phyloP scores from a whole-genome alignment of 2,113 vertebrate species.

The Paramormyrops kingsleyae region DNA sequence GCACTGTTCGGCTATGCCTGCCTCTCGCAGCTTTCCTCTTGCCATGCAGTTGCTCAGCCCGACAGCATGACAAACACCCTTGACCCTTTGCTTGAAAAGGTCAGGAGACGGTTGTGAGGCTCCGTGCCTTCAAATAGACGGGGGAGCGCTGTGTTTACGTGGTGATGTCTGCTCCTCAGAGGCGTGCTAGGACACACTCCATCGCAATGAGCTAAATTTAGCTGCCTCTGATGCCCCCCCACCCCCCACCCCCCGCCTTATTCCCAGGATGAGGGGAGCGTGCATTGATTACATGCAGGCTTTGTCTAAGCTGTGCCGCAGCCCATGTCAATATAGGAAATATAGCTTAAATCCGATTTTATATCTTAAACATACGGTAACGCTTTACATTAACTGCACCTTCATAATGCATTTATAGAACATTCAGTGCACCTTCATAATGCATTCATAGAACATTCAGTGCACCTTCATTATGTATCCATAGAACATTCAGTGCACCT shows the following conservation, averaged over 20 bases:
- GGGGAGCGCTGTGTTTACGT: not conserved
- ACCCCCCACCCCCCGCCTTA: not conserved
- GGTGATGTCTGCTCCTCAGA: not conserved
- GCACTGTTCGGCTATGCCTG: not conserved
- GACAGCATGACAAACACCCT: not conserved
- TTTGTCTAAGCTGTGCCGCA: not conserved
- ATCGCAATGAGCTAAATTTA: constrained; percentile 7
- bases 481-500: too few relatives aligned
- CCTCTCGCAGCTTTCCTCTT: not conserved
- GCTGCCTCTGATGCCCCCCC: not conserved
- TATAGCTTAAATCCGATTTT: not conserved
- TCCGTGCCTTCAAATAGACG: not conserved
- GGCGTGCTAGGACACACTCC: not conserved
- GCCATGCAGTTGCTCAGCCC: not conserved
- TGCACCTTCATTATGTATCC: not conserved
- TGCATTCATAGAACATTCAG: too few relatives aligned
- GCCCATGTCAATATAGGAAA: not conserved
- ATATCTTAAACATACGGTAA: not conserved
- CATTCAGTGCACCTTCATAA: too few relatives aligned
- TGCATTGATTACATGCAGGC: not conserved
- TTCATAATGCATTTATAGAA: too few relatives aligned
- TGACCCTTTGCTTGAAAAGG: not conserved
- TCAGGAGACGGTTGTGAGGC: not conserved
- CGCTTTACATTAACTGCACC: too few relatives aligned
- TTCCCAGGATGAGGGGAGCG: not conserved